A percentile compares a stretch with the other conserved stretches of the same genome.
phyloP scores from a whole-genome alignment of 92 coral and sea anemone species.

The Desmophyllum pertusum region DNA sequence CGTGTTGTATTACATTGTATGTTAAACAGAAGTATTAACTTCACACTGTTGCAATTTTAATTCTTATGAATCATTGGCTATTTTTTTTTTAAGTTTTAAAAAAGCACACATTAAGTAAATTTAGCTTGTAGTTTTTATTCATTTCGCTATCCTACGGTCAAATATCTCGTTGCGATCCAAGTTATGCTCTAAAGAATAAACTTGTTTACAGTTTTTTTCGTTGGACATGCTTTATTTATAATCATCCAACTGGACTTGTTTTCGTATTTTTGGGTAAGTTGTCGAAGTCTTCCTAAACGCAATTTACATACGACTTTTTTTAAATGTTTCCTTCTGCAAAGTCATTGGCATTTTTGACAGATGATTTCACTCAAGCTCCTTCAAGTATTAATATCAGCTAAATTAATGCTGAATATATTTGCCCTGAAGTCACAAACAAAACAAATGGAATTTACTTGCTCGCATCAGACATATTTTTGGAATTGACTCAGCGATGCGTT shows the following conservation, averaged over 20 bases:
- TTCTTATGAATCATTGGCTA: no score
- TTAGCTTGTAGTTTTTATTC: no score
- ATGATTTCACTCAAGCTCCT: neutral
- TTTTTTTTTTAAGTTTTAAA: no score
- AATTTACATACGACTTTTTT: neutral
- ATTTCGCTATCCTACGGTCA: no score
- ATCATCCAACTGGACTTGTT: neutral
- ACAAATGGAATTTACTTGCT: neutral
- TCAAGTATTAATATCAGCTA: neutral
- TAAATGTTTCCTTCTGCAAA: neutral
- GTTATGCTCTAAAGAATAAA: neutral
- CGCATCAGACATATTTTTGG: slow-evolving; percentile 21
- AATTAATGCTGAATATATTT: neutral
- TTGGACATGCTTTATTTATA: neutral
- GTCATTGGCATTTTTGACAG: slow-evolving; percentile 9
- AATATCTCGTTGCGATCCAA: no score
- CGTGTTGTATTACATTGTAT: neutral
- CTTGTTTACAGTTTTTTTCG: neutral
- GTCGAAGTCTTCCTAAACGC: neutral
- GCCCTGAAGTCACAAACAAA: slow-evolving; percentile 2
- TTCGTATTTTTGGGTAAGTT: neutral
- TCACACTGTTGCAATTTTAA: neutral
- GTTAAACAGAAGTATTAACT: neutral
- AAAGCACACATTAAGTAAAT: no score
- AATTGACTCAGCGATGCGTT: neutral